phyloP scores from a whole-genome alignment of 64 coral and sea anemone genomes.

The Montipora efflorescens region DNA sequence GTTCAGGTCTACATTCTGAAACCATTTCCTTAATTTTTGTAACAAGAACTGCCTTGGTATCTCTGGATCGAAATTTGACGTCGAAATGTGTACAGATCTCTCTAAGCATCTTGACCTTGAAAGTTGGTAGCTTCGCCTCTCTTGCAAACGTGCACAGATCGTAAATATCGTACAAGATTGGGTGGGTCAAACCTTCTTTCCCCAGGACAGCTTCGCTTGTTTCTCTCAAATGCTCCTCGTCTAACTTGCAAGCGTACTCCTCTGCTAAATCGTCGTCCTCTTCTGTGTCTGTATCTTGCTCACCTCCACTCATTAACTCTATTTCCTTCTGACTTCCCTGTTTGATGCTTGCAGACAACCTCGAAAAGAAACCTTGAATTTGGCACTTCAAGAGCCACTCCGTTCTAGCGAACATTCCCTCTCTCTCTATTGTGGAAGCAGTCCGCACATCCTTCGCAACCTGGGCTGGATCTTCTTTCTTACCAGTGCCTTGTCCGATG shows the following conservation, averaged over 20 bases:
- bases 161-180: slow-evolving; percentile 44
- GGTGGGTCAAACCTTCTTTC: slow-evolving; percentile 19
- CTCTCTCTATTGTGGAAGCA: slow-evolving; percentile 23
- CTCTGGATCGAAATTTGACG: neutral
- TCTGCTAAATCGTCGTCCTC: slow-evolving; percentile 17
- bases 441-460: slow-evolving; percentile 52
- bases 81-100: slow-evolving; percentile 40
- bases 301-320: neutral
- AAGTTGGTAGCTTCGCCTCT: slow-evolving; percentile 12
- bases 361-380: slow-evolving; percentile 55
- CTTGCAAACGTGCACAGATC: slow-evolving; percentile 31
- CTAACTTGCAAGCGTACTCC: neutral
- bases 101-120: slow-evolving; percentile 53
- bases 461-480: slow-evolving; percentile 27
- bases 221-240: neutral
- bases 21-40: slow-evolving; percentile 21
- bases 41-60: slow-evolving; percentile 37
- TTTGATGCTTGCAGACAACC: slow-evolving; percentile 30
- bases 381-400: slow-evolving; percentile 59
- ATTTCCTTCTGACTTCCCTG: neutral
- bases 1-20: neutral
- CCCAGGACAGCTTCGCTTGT: neutral
- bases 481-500: slow-evolving; percentile 20
- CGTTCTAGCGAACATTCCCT: slow-evolving; percentile 31
- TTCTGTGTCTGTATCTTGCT: slow-evolving; percentile 2